Percentiles rank a stretch among this genome's conserved stretches.
Evolutionary conservation across 2,797 vertebrate species (phyloP).

Genomic region (Pterois miles): DNA sequence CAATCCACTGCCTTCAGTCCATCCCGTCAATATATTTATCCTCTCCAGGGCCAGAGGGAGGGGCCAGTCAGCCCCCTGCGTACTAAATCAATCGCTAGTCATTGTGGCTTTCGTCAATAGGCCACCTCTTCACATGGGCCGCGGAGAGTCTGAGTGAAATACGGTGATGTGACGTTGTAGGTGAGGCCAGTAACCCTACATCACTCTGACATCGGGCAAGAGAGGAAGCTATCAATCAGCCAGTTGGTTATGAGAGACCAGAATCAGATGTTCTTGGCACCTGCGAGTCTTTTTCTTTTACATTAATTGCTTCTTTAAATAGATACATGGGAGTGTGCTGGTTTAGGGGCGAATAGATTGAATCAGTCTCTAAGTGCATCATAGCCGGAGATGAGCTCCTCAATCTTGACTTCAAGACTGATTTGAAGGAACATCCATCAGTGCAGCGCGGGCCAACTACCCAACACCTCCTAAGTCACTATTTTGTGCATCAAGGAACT

Average conservation of each 20-base stretch:
- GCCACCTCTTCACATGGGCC: slow-evolving; percentile 52
- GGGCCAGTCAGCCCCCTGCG: slow-evolving; percentile 46
- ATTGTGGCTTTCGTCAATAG: slow-evolving; percentile 64
- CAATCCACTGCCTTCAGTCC: slow-evolving; percentile 49
- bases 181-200: slow-evolving; percentile 65
- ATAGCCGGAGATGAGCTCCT: slow-evolving; percentile 42
- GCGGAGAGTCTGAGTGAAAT: slow-evolving; percentile 66
- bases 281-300: slow-evolving; percentile 72
- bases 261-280: slow-evolving; percentile 66
- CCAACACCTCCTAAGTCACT: slow-evolving; percentile 28
- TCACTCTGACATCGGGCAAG: slow-evolving; percentile 72
- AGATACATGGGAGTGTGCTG: slow-evolving; percentile 29
- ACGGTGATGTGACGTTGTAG: slow-evolving; percentile 59
- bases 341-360: slow-evolving; percentile 48
- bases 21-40: slow-evolving; percentile 76
- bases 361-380: slow-evolving; percentile 55
- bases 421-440: slow-evolving; percentile 61
- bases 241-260: slow-evolving; percentile 51
- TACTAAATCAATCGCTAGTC: slow-evolving; percentile 74
- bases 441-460: slow-evolving; percentile 9
- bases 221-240: slow-evolving; percentile 73
- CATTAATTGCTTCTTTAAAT: slow-evolving; percentile 77
- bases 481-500: slow-evolving; percentile 57
- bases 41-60: slow-evolving; percentile 55
- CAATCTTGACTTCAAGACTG: slow-evolving; percentile 50